Base-by-base conservation (phyloP, 53 echinoderm and acorn worm genomes). In the Hippasteria phrygiana region DNA sequence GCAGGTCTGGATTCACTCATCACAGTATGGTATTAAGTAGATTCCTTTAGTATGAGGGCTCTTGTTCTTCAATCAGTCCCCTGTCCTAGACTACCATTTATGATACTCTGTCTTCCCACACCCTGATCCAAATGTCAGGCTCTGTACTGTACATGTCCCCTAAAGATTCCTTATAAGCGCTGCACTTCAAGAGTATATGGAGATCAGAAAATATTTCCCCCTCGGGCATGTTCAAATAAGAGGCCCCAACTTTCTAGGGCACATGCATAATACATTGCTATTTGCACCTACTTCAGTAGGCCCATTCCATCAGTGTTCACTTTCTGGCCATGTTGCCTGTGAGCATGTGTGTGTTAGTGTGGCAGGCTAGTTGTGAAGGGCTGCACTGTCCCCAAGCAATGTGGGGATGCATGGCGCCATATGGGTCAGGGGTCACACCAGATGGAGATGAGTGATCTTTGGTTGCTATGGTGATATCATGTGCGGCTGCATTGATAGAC, bases 391-490 rank as follows among this genome's bases (percentile, higher is more conserved):
- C 43, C n/a, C 24, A 31, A 45, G n/a, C 43, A 29, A 64, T 17
- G 31, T 31, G 83, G 83, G 66, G 70, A 85, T 70, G 71, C 48
- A 35, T 70, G 85, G 85, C 85, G 85, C 85, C 85, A 51, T 29
- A 43, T 5, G 43, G 85, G 85, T 85, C 85, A 85, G 37, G 38
- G 85, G 85, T 85, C 37, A 35, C 36, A 11, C 53, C 70, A 85
- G 85, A 85, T 85, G 85, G 71, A 71, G 85, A 85, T 85, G 85
- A 43, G 71, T 55, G 85, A 70, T 85, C 48, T 71, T 17, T 2
- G 85, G 85, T 85, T 85, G 85, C 71, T 39, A 70, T 70, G 70
- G 85, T n/a, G 85, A 85, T 85, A 85, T 85, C 85, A 85, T 85
- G 85, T 85, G 85, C 24, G 38, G 85, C 17, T 50, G 85, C 46